phyloP scores from a whole-genome alignment of 1,140 invertebrate genomes.

The Calliopsis andreniformis region DNA sequence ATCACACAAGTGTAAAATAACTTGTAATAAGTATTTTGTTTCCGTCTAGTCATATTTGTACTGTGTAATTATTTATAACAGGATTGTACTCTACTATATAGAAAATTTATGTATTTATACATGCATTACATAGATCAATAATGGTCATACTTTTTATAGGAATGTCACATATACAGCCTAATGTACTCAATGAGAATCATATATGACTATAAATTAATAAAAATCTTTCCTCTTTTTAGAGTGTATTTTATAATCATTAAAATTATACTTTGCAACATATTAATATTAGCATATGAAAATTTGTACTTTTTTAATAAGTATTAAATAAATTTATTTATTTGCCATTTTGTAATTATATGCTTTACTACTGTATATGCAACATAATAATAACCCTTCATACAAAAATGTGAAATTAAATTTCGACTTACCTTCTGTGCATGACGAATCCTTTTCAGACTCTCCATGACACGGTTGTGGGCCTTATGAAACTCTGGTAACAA shows the following conservation, averaged over 20 bases:
- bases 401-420: not conserved
- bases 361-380: conserved; percentile 22
- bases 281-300: not conserved
- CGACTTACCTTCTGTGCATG: conserved; percentile 64
- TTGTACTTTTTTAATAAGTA: conserved; percentile 58
- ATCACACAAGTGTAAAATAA: conserved; percentile 39
- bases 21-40: conserved; percentile 58
- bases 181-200: not conserved
- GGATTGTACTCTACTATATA: conserved; percentile 32
- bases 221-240: not conserved
- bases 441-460: conserved; percentile 36
- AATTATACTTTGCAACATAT: not conserved
- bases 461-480: not conserved
- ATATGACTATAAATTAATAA: not conserved
- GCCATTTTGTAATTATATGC: conserved; percentile 42
- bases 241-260: not conserved
- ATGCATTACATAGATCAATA: not conserved
- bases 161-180: not conserved
- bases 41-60: conserved; percentile 65
- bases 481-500: conserved; percentile 42
- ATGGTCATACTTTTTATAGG: not conserved
- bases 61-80: conserved; percentile 59
- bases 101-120: conserved; percentile 14
- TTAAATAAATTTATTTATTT: conserved; percentile 75
- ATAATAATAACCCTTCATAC: not conserved